Evolutionary conservation across 2,113 vertebrate species (phyloP).

Genomic region (Hymenochirus boettgeri): DNA sequence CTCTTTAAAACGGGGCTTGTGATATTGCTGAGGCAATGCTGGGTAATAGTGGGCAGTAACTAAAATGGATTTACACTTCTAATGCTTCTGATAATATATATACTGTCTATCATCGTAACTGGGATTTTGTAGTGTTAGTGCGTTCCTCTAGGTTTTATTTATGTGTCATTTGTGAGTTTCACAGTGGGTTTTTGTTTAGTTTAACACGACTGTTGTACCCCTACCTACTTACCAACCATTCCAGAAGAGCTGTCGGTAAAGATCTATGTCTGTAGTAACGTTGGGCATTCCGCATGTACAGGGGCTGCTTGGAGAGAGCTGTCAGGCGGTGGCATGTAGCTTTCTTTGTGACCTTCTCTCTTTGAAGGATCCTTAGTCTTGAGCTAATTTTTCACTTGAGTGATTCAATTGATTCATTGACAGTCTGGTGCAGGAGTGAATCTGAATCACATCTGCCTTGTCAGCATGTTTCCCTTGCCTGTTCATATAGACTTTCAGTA

Average conservation of each 20-base stretch:
- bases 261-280: too few relatives aligned
- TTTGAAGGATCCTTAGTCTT: constrained; percentile 57
- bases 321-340: background rate
- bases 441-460: constrained; percentile 42
- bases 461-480: constrained; percentile 56
- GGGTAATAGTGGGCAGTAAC: too few relatives aligned
- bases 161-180: too few relatives aligned
- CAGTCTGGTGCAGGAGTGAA: constrained; percentile 30
- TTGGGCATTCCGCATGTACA: background rate
- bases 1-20: too few relatives aligned
- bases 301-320: background rate
- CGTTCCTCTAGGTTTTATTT: too few relatives aligned
- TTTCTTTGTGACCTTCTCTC: constrained; percentile 38
- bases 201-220: too few relatives aligned
- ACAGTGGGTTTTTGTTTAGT: too few relatives aligned
- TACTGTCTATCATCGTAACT: too few relatives aligned
- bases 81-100: too few relatives aligned
- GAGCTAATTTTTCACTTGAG: constrained; percentile 72
- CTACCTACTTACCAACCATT: background rate
- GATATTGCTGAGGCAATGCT: too few relatives aligned
- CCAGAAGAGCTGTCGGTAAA: background rate
- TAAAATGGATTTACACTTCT: too few relatives aligned
- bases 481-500: background rate
- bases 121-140: too few relatives aligned
- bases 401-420: constrained; percentile 60